phyloP scores from a whole-genome alignment of 2,113 vertebrate species.

The Loxodonta africana region DNA sequence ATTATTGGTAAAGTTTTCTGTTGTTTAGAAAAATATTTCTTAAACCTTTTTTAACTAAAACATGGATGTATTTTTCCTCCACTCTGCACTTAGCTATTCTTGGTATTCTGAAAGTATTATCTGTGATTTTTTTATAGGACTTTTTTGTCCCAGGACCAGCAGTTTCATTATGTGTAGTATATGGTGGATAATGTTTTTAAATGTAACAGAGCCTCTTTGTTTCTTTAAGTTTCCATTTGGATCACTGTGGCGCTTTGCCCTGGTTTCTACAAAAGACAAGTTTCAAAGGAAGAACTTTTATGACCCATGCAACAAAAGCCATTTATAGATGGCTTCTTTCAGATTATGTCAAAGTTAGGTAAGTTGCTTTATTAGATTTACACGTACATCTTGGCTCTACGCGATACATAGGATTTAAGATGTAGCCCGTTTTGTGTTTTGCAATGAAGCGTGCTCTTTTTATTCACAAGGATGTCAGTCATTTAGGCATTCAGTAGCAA shows the following conservation, averaged over 20 bases:
- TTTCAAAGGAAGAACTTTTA: slow-evolving; percentile 99
- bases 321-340: slow-evolving; percentile 99
- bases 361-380: background rate
- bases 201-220: slow-evolving; percentile 53
- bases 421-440: background rate
- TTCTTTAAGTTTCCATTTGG: slow-evolving; percentile 95
- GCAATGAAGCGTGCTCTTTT: background rate
- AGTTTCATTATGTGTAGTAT: accelerated
- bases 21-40: background rate
- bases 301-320: slow-evolving; percentile 99
- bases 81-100: background rate
- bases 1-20: background rate
- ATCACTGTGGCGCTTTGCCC: slow-evolving; percentile 98
- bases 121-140: background rate
- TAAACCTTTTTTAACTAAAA: background rate
- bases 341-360: slow-evolving; percentile 99
- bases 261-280: slow-evolving; percentile 99
- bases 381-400: background rate
- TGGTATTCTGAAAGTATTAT: background rate
- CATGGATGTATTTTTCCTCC: background rate
- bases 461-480: background rate
- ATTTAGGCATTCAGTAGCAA: background rate
- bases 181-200: background rate
- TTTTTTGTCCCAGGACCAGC: background rate
- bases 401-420: accelerated